Percentiles rank a stretch among this genome's conserved stretches.
phyloP scores from a whole-genome alignment of 2,797 vertebrate genomes.

The Thunnus albacares region DNA sequence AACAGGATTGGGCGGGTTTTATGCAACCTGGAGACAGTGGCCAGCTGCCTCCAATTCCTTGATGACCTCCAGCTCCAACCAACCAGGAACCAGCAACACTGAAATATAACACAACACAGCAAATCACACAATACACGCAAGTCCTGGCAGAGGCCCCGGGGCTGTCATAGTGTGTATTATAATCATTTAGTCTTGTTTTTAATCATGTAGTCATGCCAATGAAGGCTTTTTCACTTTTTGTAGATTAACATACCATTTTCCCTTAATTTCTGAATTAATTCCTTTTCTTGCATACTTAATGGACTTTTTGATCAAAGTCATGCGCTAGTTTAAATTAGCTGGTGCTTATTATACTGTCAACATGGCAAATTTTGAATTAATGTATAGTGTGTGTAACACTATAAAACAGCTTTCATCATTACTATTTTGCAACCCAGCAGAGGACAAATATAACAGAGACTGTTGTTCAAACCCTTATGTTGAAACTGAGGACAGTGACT shows the following conservation, averaged over 20 bases:
- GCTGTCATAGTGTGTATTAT: too few species aligned
- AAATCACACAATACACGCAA: too few species aligned
- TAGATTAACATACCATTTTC: too few species aligned
- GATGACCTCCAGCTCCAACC: too few species aligned
- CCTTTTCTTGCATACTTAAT: neutral
- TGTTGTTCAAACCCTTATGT: slow-evolving; percentile 26
- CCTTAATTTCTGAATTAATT: neutral
- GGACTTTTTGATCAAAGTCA: neutral
- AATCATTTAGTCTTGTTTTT: neutral
- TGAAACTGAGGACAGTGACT: slow-evolving; percentile 45
- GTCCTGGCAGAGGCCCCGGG: too few species aligned
- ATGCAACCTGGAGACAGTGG: too few species aligned
- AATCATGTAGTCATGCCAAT: neutral
- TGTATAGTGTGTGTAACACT: neutral
- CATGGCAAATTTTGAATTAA: neutral
- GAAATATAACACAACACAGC: too few species aligned
- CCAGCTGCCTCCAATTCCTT: too few species aligned
- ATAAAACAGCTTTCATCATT: neutral
- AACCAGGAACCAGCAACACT: too few species aligned
- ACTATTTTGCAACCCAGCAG: neutral
- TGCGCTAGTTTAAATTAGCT: neutral
- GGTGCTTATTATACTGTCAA: neutral
- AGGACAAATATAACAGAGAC: neutral
- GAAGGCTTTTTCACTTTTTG: too few species aligned
- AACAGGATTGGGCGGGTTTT: too few species aligned